phyloP scores from a whole-genome alignment of 2,113 vertebrate genomes.

The Climacteris rufus region DNA sequence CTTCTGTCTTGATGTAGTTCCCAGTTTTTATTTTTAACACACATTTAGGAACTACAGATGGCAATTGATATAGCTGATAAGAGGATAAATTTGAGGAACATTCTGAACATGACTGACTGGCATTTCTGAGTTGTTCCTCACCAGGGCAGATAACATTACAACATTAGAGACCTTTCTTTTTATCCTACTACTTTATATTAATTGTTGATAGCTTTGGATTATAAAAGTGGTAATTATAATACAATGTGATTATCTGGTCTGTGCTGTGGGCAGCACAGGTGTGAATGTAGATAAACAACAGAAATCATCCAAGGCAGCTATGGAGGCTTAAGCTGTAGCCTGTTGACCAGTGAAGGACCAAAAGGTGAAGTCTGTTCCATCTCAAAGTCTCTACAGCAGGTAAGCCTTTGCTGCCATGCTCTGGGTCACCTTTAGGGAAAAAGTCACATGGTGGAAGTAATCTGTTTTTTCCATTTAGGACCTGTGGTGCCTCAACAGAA shows the following conservation, averaged over 20 bases:
- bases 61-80: not conserved
- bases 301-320: not conserved
- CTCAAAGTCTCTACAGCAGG: not conserved
- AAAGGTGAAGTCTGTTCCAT: not conserved
- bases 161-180: not conserved
- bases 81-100: not conserved
- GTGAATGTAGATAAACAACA: not conserved
- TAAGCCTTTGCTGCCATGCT: not conserved
- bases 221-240: not conserved
- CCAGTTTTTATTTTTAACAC: constrained; percentile 12
- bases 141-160: not conserved
- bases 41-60: constrained; percentile 12
- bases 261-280: not conserved
- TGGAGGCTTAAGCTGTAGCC: not conserved
- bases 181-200: not conserved
- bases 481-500: not conserved
- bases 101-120: not conserved
- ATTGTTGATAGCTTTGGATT: not conserved
- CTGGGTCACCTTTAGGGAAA: not conserved
- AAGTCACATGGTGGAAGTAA: not conserved
- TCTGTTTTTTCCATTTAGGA: not conserved
- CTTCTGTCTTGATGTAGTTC: constrained; percentile 16
- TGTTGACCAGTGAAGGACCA: not conserved
- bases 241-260: not conserved
- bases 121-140: not conserved